Base-by-base conservation (phyloP, 1,140 invertebrate genomes). In the Orchesella cincta region DNA sequence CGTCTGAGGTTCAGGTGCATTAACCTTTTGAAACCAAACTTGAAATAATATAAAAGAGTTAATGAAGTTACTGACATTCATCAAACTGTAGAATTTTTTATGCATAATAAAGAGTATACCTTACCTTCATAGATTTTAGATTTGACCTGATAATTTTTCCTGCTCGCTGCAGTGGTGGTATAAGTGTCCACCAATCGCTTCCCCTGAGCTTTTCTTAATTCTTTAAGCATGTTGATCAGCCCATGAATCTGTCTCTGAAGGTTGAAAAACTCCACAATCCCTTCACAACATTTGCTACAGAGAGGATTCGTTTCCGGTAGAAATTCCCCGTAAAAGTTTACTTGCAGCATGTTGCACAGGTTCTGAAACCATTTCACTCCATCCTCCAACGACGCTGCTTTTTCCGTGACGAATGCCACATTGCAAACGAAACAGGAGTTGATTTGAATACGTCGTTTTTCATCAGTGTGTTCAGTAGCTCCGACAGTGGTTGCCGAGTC, bases 391-490 rank as follows among this genome's bases (percentile, higher is more conserved):
- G 62, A 12, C 23, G 2, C 62, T n/a, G 62, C 31, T 23, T 67
- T 67, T 12, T 67, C 28, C 3, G 8, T 12, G 8, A 67, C 62
- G 23, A 67, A 67, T 12, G 31, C 28, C 14, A 5, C 31, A 67
- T 67, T 67, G n/a, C 62, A 67, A 2, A 67, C 62, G 3, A 67
- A 23, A 33, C 62, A 67, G 3, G 12, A 67, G 29, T 67, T 67
- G 26, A 67, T 67, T 33, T 67, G 62, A 33, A 67, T n/a, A n/a
- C n/a, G n/a, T n/a, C n/a, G n/a, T n/a, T n/a, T n/a, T n/a, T n/a
- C n/a, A n/a, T n/a, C n/a, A n/a, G n/a, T n/a, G n/a, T n/a, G n/a
- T n/a, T n/a, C n/a, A n/a, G n/a, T n/a, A n/a, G n/a, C n/a, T n/a
- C n/a, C n/a, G n/a, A n/a, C n/a, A n/a, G n/a, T n/a, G n/a, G n/a